phyloP scores from a whole-genome alignment of 2,113 vertebrate species.

The Morone saxatilis region DNA sequence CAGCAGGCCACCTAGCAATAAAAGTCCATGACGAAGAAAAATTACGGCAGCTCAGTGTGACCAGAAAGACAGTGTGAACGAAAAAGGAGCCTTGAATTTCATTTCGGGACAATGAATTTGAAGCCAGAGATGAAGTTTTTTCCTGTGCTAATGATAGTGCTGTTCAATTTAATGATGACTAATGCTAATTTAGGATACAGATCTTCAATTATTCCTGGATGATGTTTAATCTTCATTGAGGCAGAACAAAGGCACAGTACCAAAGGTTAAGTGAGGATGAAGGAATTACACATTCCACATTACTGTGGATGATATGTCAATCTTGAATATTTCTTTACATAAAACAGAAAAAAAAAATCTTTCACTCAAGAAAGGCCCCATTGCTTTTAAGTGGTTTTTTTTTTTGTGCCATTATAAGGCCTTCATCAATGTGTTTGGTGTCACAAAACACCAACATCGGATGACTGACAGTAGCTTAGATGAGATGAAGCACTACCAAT shows the following conservation, averaged over 20 bases:
- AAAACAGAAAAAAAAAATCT: not conserved
- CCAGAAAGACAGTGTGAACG: not conserved
- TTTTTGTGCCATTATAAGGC: not conserved
- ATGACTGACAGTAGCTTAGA: constrained; percentile 10
- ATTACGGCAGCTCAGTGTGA: not conserved
- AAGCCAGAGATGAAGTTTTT: constrained; percentile 28
- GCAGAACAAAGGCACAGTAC: constrained; percentile 43
- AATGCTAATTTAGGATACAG: constrained; percentile 66
- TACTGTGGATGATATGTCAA: constrained; percentile 14
- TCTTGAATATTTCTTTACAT: constrained; percentile 14
- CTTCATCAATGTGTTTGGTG: not conserved
- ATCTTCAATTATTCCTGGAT: constrained; percentile 58
- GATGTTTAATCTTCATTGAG: constrained; percentile 60
- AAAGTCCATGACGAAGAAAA: not conserved
- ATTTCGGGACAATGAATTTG: constrained; percentile 30
- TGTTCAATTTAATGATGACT: constrained; percentile 56
- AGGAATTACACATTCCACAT: constrained; percentile 46
- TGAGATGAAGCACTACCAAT: constrained; percentile 20
- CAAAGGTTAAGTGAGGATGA: constrained; percentile 60
- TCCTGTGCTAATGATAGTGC: constrained; percentile 53
- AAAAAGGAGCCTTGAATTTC: constrained; percentile 19
- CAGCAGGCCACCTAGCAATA: constrained; percentile 13
- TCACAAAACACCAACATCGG: not conserved
- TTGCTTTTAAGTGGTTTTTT: not conserved
- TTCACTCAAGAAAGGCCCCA: not conserved